Evolutionary conservation across 2,888 invertebrate species (phyloP), one percentile per base, ranked within the genome.

Genomic region (Bhutanitis thaidina): DNA sequence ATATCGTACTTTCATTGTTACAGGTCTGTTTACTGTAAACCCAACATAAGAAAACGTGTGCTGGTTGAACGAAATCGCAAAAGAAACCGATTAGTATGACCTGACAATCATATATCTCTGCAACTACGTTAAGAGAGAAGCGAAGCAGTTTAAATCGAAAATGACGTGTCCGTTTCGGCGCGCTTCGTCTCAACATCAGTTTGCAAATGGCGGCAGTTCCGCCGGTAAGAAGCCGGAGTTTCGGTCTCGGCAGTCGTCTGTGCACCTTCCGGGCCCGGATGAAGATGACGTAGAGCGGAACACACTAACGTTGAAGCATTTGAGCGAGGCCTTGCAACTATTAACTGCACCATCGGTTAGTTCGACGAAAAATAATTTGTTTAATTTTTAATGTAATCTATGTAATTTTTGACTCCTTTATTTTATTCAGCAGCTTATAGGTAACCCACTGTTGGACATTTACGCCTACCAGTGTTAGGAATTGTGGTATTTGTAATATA

Each of bases 301-400:
- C 67, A 93, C 94, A 1, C 85, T 95, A 56, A 94, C 94, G 61
- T 77, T 96, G 74, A 95, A 94, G 77, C 94, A 95, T 73, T 88
- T 96, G 64, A 94, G 94, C 70, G 93, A 95, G 69, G 96, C 96
- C 32, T 92, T 96, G 61, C 93, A 94, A 66, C 90, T 95, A 55
- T 88, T 96, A 58, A 96, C 96, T 29, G 93, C 95, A 37, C 96
- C 96, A 50, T 93, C 95, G 90, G 96, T 96, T 90, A 91, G 93
- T 90, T 49, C n/a, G 16, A 3, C 5, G 20, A n/a, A n/a, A n/a
- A n/a, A n/a, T n/a, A n/a, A n/a, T n/a, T n/a, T n/a, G n/a, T n/a
- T n/a, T n/a, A n/a, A n/a, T n/a, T n/a, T n/a, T n/a, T n/a, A n/a
- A n/a, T n/a, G n/a, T n/a, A n/a, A n/a, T n/a, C n/a, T n/a, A n/a